These are phyloP conservation scores for Musca domestica DNA, from an alignment of 1,140 invertebrate genomes.

Conservation along the genomic window DNA sequence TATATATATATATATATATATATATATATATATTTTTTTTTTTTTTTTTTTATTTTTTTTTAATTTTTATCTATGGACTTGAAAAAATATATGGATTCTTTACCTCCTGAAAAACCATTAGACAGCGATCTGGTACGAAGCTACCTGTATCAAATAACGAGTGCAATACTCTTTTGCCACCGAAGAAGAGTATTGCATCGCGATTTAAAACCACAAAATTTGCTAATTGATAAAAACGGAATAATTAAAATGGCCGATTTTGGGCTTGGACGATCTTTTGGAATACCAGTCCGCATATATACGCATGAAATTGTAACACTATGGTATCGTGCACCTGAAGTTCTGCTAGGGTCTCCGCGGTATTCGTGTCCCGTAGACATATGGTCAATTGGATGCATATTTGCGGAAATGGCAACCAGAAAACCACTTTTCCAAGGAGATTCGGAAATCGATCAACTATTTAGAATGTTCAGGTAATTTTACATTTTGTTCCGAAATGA, in stretches of 20 bases:
- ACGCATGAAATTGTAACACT: conserved; percentile 99
- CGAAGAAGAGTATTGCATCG: conserved; percentile 89
- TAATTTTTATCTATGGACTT: conserved; percentile 98
- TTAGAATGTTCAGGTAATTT: conserved; percentile 81
- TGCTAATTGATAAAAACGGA: conserved; percentile 89
- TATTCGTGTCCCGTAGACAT: conserved; percentile 96
- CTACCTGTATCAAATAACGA: conserved; percentile 76
- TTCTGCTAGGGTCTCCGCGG: conserved; percentile 81
- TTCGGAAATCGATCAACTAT: conserved; percentile 94
- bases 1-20: no score
- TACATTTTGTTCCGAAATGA: not conserved
- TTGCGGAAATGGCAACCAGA: conserved; percentile 91
- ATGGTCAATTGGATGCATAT: conserved; percentile 97
- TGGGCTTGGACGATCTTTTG: conserved; percentile 90
- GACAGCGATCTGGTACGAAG: conserved; percentile 64
- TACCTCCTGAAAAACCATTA: conserved; percentile 69
- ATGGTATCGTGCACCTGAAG: conserved; percentile 98
- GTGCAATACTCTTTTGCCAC: conserved; percentile 95
- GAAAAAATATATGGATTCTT: conserved; percentile 93
- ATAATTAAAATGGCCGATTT: conserved; percentile 93
- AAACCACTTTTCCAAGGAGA: conserved; percentile 92
- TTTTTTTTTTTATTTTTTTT: conserved; percentile 97
- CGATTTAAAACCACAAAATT: conserved; percentile 98
- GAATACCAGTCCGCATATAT: conserved; percentile 92
- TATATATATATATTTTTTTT: no score